These are phyloP conservation scores for Tachina lurida DNA, from an alignment of 2,888 invertebrate genomes.

Conservation along the genomic window DNA sequence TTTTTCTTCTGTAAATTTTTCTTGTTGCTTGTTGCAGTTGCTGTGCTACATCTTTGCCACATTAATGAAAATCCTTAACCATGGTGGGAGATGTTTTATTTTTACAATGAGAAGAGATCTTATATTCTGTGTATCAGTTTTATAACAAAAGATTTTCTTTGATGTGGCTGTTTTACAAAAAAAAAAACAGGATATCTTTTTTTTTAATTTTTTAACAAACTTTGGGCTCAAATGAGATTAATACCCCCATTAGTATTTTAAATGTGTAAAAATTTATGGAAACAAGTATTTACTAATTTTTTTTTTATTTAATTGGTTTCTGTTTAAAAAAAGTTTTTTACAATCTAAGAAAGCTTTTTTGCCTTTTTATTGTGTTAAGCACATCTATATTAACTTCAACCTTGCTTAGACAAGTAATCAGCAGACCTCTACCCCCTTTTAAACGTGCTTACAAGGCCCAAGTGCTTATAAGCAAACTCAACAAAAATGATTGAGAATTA, in stretches of 20 bases:
- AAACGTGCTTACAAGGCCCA: too few relatives aligned
- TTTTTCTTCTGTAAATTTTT: not conserved
- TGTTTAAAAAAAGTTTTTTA: too few relatives aligned
- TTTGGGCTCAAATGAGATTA: not conserved
- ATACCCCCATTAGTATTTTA: not conserved
- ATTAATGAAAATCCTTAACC: conserved; percentile 62
- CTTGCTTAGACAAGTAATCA: too few relatives aligned
- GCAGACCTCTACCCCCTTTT: too few relatives aligned
- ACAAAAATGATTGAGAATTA: too few relatives aligned
- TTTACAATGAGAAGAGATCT: conserved; percentile 23
- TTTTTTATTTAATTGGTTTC: too few relatives aligned
- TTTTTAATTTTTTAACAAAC: not conserved
- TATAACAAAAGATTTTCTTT: conserved; percentile 54
- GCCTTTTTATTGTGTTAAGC: too few relatives aligned
- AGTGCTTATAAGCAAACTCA: too few relatives aligned
- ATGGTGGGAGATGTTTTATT: conserved; percentile 22
- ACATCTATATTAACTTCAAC: too few relatives aligned
- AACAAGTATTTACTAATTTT: too few relatives aligned
- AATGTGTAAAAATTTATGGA: too few relatives aligned
- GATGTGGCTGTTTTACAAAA: conserved; percentile 45
- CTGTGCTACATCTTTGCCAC: conserved; percentile 46
- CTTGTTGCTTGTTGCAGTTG: conserved; percentile 18
- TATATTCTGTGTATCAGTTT: conserved; percentile 21
- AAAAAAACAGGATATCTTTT: not conserved
- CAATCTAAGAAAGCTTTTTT: too few relatives aligned